Base-by-base conservation (phyloP, 2,113 vertebrate genomes). In the Micromys minutus region DNA sequence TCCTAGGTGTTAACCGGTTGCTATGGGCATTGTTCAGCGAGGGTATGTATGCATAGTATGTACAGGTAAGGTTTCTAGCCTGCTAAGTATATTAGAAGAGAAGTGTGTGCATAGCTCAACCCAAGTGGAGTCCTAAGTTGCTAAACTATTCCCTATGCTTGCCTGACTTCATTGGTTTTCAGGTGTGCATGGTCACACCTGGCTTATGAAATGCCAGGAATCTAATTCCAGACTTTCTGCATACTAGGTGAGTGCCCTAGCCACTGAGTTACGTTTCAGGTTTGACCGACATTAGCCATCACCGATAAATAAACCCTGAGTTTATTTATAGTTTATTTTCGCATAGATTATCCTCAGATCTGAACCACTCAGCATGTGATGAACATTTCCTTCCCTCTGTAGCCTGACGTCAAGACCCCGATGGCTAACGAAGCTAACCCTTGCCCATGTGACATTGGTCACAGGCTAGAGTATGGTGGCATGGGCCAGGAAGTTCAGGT, bases 391-490 rank as follows among this genome's bases (percentile, higher is more conserved):
- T 69, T 95, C 84, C 92, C 75, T 77, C 69, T 19, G 1, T 1
- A 96, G 96, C 57, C 55, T 0, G 2, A 77, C 90, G 12, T 57
- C 6, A 96, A 81, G 5, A 92, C 96, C 24, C 89, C 98, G 96
- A 99, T 99, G 99, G 99, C 99, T 65, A 99, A 99, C 75, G 99
- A 99, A 96, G 98, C 87, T 13, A 98, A 96, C 1, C 99, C 99
- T 4, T 99, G 99, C 36, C 98, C 99, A 0, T 99, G 99, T 94
- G 96, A 99, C 52, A 98, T 99, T 31, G 99, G 99, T 47, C 98
- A 99, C 89, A 98, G 96, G 90, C 96, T 99, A 81, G 98, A 98
- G 3, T 99, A 99, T 74, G 98, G 98, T 11, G 99, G 98, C 1
- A 96, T 98, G 89, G 99, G 99, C 34, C 95, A 97, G 0, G 99